phyloP scores from a whole-genome alignment of 2,888 invertebrate species.

The Pristionchus entomophagus region DNA sequence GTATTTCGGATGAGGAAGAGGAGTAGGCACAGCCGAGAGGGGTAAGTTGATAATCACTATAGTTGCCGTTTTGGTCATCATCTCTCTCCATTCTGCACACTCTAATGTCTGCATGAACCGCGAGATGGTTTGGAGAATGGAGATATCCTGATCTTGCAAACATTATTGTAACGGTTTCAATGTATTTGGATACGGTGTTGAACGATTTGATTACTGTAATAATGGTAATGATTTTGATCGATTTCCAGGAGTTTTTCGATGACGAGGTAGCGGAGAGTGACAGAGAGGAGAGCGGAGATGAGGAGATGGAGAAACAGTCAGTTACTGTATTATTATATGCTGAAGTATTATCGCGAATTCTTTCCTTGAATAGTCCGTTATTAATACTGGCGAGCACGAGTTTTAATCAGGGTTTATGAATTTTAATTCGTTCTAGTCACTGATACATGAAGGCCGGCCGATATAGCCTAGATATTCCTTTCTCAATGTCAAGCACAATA shows the following conservation, averaged over 20 bases:
- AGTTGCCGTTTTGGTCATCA: neutral
- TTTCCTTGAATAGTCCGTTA: too few species aligned
- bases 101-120: too few species aligned
- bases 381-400: too few species aligned
- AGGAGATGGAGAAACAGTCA: neutral
- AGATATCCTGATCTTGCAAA: neutral
- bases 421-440: too few species aligned
- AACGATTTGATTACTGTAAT: neutral
- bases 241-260: slow-evolving; percentile 32
- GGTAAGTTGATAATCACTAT: neutral
- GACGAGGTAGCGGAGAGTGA: slow-evolving; percentile 28
- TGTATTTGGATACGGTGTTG: too few species aligned
- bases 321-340: neutral
- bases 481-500: too few species aligned
- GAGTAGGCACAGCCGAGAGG: neutral
- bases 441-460: too few species aligned
- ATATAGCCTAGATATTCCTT: too few species aligned
- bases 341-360: too few species aligned
- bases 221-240: neutral
- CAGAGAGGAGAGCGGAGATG: slow-evolving; percentile 21
- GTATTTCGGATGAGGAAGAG: slow-evolving; percentile 20
- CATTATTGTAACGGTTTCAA: neutral
- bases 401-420: neutral
- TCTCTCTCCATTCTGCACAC: too few species aligned
- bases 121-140: too few species aligned